Evolutionary conservation across 2,888 invertebrate genomes (phyloP), one percentile per base, ranked within the genome.

Genomic region (Aphrophora alni): DNA sequence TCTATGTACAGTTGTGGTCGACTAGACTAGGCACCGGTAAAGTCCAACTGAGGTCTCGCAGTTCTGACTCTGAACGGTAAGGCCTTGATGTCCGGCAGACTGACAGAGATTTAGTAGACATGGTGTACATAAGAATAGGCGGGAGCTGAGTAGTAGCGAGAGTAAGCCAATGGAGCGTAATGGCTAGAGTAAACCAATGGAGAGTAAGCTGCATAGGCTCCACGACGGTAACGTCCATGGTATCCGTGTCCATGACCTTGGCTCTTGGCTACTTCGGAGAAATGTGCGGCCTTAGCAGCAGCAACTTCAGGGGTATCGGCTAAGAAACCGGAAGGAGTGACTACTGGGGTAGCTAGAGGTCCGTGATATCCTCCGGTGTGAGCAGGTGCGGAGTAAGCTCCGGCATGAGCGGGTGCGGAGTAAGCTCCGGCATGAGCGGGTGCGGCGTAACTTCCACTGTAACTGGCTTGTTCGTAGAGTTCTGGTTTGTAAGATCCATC

Each of bases 41-140:
- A 79, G 78, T 33, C 78, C 78, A 79, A 79, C 78, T 79, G 78
- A 74, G 78, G 78, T 79, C 78, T 79, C 78, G 51, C 78, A 79
- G 78, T 74, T 79, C 74, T 79, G 78, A 59, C 78, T 74, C 78
- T 68, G 59, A n/a, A 14, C 59, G 59, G 21, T 14, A 21, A 21
- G 14, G n/a, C 59, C 59, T 59, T 21, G 44, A 2, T 33, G 33
- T 33, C 33, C 8, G 5, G 21, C n/a, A 21, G 21, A 21, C 59
- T 5, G 8, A 59, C 21, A 21, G 2, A 59, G 10, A 21, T n/a
- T 4, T 44, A 44, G 59, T 59, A 59, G 59, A 59, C 59, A 10
- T 14, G 59, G 4, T 59, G 59, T 3, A 21, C 59, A 21, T 59
- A 59, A 21, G 59, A 21, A 14, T 59, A 59, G 12, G 12, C 44